Base-by-base conservation (phyloP, 1,140 invertebrate species). In the Papilio polyxenes region DNA sequence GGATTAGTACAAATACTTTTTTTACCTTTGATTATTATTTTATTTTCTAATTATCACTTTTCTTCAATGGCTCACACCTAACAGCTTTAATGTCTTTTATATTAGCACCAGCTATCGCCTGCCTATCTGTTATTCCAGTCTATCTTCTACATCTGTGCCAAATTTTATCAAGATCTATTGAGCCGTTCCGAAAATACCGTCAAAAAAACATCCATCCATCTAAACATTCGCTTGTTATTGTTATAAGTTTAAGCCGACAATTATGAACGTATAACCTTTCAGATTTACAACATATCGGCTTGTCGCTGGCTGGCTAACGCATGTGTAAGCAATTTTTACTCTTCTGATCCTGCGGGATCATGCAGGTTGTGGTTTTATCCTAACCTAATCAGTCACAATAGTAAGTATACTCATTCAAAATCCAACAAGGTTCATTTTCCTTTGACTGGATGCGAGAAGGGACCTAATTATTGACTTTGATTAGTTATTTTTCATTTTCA, bases 301-400 rank as follows among this genome's bases (percentile, higher is more conserved):
- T 94, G 92, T 82, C 88, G 89, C 8, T 77, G 72, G 15, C 72
- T 92, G 37, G 87, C 91, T 8, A 89, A 85, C 72, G 82, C 82
- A 40, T 94, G 92, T 83, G 89, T 93, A 1, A 87, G 81, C 40
- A 90, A 89, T 53, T 91, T 92, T 72, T 94, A 93, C 69, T 81
- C 84, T 0, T 79, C 83, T 10, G 89, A 93, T 1, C 40, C 78
- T 1, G 89, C 88, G 6, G 92, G 92, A 17, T 91, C 92, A 2
- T 93, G 92, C 75, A 80, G 92, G 62, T 84, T 94, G 37, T 94
- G 90, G 92, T 23, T 91, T 31, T 86, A 90, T 72, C 81, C 85
- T 13, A 91, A 91, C 76, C 44, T 87, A 17, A 53, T 53, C 10
- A 59, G 77, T 10, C 85, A 85, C 76, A 86, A 85, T 83, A 88